Evolutionary conservation across 2,888 invertebrate species (phyloP).

Genomic region (Acrobasis repandana): DNA sequence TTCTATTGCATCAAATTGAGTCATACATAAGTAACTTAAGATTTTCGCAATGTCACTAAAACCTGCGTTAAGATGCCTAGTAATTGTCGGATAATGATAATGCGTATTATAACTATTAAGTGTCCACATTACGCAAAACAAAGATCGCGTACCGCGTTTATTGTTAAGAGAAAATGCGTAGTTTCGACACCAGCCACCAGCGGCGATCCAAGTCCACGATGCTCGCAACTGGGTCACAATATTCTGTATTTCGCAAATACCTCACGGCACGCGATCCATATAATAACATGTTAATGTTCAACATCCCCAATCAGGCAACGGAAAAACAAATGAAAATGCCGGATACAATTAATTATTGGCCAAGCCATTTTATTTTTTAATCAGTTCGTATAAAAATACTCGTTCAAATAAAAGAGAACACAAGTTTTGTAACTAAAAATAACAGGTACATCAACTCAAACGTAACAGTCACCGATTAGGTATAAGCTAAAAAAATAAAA

Average conservation of each 20-base stretch:
- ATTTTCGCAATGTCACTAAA: constrained; percentile 1
- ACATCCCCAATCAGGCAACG: constrained; percentile 39
- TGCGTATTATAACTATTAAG: constrained; percentile 29
- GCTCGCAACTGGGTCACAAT: constrained; percentile 68
- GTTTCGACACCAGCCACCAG: constrained; percentile 58
- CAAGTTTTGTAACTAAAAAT: constrained; percentile 58
- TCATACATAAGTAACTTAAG: not conserved
- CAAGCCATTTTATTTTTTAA: constrained; percentile 58
- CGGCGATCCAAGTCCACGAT: constrained; percentile 45
- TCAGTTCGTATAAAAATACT: constrained; percentile 55
- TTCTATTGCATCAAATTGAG: constrained; percentile 3
- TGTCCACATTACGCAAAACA: constrained; percentile 58
- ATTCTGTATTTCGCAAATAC: constrained; percentile 72
- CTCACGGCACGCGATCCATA: constrained; percentile 55
- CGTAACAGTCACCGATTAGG: constrained; percentile 69
- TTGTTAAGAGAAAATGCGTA: constrained; percentile 67
- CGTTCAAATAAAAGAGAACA: constrained; percentile 41
- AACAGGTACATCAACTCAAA: constrained; percentile 82
- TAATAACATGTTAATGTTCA: constrained; percentile 46
- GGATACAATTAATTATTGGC: constrained; percentile 51
- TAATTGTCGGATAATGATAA: constrained; percentile 30
- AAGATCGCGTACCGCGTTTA: constrained; percentile 59
- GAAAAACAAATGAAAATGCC: constrained; percentile 52
- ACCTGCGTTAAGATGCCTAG: not conserved
- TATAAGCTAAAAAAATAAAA: constrained; percentile 44